A percentile compares a stretch with the other conserved stretches of the same genome.
These are phyloP conservation scores for Prunella fulvescens DNA, from an alignment of 2,113 vertebrate species.

Conservation along the genomic window DNA sequence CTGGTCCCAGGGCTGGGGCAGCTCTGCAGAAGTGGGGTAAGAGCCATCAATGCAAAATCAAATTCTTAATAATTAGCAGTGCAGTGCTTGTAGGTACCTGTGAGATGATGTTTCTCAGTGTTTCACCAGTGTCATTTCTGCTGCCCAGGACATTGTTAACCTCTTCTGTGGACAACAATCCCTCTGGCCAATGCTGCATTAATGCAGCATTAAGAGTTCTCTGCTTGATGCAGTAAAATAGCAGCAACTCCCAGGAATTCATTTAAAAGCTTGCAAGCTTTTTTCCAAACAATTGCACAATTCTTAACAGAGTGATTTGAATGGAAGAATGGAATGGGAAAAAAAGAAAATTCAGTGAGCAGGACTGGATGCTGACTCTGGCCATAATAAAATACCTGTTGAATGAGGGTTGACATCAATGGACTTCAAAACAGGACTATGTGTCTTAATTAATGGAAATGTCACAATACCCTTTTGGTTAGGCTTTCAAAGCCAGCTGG, in stretches of 20 bases:
- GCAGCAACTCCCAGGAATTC: conserved; percentile 5
- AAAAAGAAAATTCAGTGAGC: background rate
- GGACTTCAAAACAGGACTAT: background rate
- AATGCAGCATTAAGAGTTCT: background rate
- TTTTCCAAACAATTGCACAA: background rate
- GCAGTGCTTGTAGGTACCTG: background rate
- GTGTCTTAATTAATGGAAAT: background rate
- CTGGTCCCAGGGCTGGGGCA: background rate
- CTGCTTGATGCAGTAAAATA: conserved; percentile 43
- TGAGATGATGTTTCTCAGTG: background rate
- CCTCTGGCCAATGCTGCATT: background rate
- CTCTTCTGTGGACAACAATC: background rate
- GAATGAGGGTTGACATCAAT: background rate
- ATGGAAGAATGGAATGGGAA: background rate
- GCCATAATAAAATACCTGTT: background rate
- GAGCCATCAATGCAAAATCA: background rate
- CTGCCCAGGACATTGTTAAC: background rate
- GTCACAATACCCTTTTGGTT: background rate
- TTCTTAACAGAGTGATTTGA: background rate
- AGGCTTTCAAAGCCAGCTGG: background rate
- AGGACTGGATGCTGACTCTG: background rate
- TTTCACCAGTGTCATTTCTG: background rate
- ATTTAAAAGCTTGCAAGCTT: background rate
- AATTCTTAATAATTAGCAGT: background rate
- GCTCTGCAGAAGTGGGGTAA: background rate